Conservation (phyloP, 2,113 vertebrate genomes). For the Sylvia atricapilla region DNA sequence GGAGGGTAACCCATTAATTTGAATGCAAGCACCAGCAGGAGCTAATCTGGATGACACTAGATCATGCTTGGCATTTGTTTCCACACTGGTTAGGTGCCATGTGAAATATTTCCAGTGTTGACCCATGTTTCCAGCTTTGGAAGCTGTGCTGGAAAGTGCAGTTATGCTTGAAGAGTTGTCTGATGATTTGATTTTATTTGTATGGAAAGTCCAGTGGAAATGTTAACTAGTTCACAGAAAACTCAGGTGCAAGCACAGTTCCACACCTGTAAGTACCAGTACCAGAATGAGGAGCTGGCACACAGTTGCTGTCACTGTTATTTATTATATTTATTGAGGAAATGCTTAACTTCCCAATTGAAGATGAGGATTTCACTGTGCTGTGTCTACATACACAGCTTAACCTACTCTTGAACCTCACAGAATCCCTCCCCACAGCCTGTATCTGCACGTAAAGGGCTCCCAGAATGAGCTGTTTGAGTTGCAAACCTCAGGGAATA, state of each 20-base stretch:
- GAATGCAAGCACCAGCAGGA: constrained; percentile 50
- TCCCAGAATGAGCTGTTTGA: not conserved
- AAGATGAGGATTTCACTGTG: not conserved
- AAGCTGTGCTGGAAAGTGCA: constrained; percentile 40
- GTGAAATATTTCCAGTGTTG: constrained; percentile 55
- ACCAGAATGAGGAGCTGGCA: not conserved
- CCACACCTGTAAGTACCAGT: constrained; percentile 7
- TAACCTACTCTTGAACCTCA: not conserved
- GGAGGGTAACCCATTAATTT: constrained; percentile 48
- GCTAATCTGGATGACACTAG: constrained; percentile 56
- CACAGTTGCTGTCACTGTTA: not conserved
- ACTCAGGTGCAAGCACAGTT: not conserved
- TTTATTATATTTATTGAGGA: not conserved
- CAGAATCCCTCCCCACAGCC: not conserved
- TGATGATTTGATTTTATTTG: not conserved
- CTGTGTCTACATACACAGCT: not conserved
- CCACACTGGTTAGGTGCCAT: constrained; percentile 42
- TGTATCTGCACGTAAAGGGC: fast-evolving
- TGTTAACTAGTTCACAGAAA: not conserved
- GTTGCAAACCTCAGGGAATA: not conserved
- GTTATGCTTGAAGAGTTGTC: not conserved
- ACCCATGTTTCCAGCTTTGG: constrained; percentile 52
- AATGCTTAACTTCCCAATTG: not conserved
- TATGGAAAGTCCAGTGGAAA: not conserved
- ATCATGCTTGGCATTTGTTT: constrained; percentile 55